A percentile compares a stretch with the other conserved stretches of the same genome.
Evolutionary conservation across 2,888 invertebrate genomes (phyloP).

Genomic region (Cetonia aurata): DNA sequence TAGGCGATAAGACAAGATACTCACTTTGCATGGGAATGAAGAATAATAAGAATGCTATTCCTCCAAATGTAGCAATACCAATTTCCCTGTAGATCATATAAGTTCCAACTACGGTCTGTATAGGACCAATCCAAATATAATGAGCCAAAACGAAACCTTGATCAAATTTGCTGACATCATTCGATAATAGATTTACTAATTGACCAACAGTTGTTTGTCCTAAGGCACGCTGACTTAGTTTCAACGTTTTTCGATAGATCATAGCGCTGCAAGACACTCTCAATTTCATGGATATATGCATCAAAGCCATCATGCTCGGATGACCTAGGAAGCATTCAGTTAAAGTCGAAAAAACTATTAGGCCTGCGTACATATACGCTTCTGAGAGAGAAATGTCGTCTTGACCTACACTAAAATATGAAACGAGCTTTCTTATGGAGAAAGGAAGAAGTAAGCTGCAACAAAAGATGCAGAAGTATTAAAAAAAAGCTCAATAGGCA

Average conservation of each 20-base stretch:
- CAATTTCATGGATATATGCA: constrained; percentile 88
- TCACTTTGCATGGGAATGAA: constrained; percentile 65
- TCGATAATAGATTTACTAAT: constrained; percentile 70
- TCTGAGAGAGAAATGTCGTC: constrained; percentile 52
- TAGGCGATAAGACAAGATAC: no score
- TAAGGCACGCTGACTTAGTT: constrained; percentile 69
- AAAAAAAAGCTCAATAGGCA: no score
- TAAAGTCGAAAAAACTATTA: constrained; percentile 69
- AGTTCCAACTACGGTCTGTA: constrained; percentile 73
- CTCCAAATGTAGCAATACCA: constrained; percentile 65
- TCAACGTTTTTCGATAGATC: constrained; percentile 79
- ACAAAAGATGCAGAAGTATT: constrained; percentile 21
- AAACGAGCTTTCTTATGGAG: constrained; percentile 74
- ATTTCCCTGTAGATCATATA: constrained; percentile 69
- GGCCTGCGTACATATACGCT: constrained; percentile 83
- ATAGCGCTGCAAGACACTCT: constrained; percentile 86
- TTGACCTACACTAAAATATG: constrained; percentile 71
- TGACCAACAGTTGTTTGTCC: constrained; percentile 72
- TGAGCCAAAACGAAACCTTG: constrained; percentile 90
- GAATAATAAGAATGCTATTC: constrained; percentile 65
- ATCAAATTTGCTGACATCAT: constrained; percentile 85
- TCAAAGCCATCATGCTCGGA: constrained; percentile 89
- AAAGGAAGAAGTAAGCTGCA: constrained; percentile 63
- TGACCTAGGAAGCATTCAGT: constrained; percentile 66
- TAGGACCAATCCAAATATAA: constrained; percentile 80